Evolutionary conservation across 2,113 vertebrate genomes (phyloP), one percentile per base, ranked within the genome.

Genomic region (Gymnarchus niloticus): DNA sequence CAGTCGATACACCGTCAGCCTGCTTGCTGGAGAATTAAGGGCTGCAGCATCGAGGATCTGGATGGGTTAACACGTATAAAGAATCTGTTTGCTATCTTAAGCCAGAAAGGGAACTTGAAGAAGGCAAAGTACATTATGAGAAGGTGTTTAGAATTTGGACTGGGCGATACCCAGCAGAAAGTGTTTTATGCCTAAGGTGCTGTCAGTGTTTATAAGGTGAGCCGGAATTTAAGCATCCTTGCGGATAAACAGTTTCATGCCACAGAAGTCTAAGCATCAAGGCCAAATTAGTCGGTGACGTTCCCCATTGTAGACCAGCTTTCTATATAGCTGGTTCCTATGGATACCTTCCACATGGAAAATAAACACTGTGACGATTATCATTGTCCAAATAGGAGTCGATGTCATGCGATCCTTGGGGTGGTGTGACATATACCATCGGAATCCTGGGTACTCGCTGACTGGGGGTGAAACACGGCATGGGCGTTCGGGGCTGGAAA

Each of bases 381-480:
- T 69, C 3, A 57, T 2, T 28, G 61, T n/a, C n/a, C n/a, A n/a
- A n/a, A 73, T 19, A 19, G 65, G 65, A 3, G 65, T 4, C 33
- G 65, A 73, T 6, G 33, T 49, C 28, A 56, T 12, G 17, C 37
- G 17, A 56, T 52, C 49, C 17, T 80, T 9, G 25, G 25, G 37
- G 44, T 54, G 37, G 73, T 25, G 25, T 3, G 37, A 37, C 21
- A 25, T 51, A 81, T 88, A 94, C 94, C 94, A 0, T 95, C 94
- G 14, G 93, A 85, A 88, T 94, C 94, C 87, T 93, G 94, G 88
- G 89, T 93, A 88, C 56, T 85, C 59, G 90, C 76, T 19, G 89
- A 89, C 80, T 94, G 93, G 1, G 91, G 92, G 56, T 90, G 89
- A 91, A 94, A 93, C 87, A 92, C 93, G 88, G 91, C 93, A 87